Conservation (phyloP, 1,140 invertebrate species). For the Pseudomyrmex pallidus region DNA sequence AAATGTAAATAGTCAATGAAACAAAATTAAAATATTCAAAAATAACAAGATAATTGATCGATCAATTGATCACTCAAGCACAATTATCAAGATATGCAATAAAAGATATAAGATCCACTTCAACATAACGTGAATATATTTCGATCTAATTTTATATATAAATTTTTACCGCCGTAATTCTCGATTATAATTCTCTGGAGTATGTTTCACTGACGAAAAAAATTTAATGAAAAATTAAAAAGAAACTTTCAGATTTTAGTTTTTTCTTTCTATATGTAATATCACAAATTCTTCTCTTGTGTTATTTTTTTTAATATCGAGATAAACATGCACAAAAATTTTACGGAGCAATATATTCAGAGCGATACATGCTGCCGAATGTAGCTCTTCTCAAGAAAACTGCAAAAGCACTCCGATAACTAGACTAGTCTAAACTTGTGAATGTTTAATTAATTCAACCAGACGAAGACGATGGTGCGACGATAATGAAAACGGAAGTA, state of each 20-base stretch:
- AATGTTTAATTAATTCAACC: not conserved
- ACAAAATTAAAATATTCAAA: not conserved
- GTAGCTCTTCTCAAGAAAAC: not conserved
- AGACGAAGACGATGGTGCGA: not conserved
- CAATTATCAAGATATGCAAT: too few species aligned
- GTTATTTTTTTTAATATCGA: not conserved
- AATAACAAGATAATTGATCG: not conserved
- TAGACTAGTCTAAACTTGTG: not conserved
- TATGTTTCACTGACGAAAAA: not conserved
- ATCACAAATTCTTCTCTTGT: too few species aligned
- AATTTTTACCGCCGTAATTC: not conserved
- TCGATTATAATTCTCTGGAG: not conserved
- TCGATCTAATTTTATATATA: not conserved
- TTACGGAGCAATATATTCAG: too few species aligned
- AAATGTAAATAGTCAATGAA: not conserved
- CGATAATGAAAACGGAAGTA: not conserved
- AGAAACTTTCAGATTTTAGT: not conserved
- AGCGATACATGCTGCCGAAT: not conserved
- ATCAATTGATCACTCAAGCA: too few species aligned
- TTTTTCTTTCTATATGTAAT: not conserved
- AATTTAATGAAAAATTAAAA: not conserved
- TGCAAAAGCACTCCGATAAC: not conserved
- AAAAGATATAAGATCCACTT: too few species aligned
- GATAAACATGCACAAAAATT: not conserved
- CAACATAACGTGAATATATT: not conserved